Percentiles rank a stretch among this genome's conserved stretches.
phyloP scores from a whole-genome alignment of 2,888 invertebrate species.

The Apamea epomidion region DNA sequence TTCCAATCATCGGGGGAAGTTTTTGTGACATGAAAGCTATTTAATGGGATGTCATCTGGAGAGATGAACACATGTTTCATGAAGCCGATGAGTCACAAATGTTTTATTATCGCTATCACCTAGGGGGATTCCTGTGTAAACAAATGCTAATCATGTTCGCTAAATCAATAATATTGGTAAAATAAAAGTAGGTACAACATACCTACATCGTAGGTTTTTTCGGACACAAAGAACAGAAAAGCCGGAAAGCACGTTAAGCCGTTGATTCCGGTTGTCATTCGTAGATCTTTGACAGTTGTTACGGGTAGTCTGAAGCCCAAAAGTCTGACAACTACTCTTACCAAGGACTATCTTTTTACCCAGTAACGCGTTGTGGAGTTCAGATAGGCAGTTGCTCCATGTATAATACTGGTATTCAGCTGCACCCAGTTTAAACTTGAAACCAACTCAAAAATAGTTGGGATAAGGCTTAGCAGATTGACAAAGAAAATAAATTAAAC shows the following conservation, averaged over 20 bases:
- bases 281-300: neutral
- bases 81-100: slow-evolving; percentile 21
- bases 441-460: neutral
- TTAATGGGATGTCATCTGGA: slow-evolving; percentile 41
- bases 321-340: neutral
- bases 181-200: neutral
- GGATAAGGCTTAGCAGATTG: neutral
- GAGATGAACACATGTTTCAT: slow-evolving; percentile 38
- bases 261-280: neutral
- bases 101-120: slow-evolving; percentile 5
- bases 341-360: neutral
- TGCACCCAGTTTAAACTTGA: too few relatives aligned
- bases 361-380: neutral
- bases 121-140: neutral
- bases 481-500: neutral
- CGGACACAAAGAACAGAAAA: neutral
- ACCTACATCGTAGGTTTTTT: neutral
- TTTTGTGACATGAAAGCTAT: slow-evolving; percentile 48
- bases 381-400: neutral
- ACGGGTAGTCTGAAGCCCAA: neutral
- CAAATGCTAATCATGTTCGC: neutral
- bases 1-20: slow-evolving; percentile 40
- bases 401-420: neutral
- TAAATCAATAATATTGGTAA: neutral
- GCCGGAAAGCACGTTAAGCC: neutral